Conservation (phyloP, 2,888 invertebrate species). For the Trachelus tabidus region DNA sequence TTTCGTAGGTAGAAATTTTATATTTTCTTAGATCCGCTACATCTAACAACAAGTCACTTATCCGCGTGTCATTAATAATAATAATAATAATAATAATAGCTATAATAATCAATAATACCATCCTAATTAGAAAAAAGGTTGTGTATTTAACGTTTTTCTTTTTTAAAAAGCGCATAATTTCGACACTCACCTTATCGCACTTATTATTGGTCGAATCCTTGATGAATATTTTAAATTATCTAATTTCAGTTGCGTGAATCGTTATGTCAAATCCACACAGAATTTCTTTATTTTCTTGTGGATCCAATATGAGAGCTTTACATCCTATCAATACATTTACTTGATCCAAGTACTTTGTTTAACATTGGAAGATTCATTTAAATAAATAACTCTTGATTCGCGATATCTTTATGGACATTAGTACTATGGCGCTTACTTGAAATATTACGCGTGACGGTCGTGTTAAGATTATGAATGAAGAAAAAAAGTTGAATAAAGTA, state of each 20-base stretch:
- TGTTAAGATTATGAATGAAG: too few relatives aligned
- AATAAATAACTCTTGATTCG: not conserved
- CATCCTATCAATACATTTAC: too few relatives aligned
- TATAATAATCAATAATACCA: not conserved
- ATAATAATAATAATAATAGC: not conserved
- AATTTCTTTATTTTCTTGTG: not conserved
- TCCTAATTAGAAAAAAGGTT: not conserved
- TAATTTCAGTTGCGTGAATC: not conserved
- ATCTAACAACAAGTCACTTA: constrained; percentile 10
- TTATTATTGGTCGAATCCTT: not conserved
- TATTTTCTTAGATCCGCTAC: constrained; percentile 9
- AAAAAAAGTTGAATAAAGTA: too few relatives aligned
- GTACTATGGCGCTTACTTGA: not conserved
- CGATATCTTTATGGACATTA: not conserved
- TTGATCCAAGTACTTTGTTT: too few relatives aligned
- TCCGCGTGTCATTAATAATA: not conserved
- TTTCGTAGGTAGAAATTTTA: constrained; percentile 14
- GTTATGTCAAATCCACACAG: not conserved
- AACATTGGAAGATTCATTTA: not conserved
- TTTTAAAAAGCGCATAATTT: not conserved
- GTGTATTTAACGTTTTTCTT: not conserved
- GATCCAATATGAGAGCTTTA: not conserved
- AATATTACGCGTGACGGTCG: not conserved
- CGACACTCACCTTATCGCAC: not conserved
- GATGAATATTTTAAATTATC: not conserved